Conservation (phyloP, 2,888 invertebrate genomes). For the Petrolisthes manimaculis region DNA sequence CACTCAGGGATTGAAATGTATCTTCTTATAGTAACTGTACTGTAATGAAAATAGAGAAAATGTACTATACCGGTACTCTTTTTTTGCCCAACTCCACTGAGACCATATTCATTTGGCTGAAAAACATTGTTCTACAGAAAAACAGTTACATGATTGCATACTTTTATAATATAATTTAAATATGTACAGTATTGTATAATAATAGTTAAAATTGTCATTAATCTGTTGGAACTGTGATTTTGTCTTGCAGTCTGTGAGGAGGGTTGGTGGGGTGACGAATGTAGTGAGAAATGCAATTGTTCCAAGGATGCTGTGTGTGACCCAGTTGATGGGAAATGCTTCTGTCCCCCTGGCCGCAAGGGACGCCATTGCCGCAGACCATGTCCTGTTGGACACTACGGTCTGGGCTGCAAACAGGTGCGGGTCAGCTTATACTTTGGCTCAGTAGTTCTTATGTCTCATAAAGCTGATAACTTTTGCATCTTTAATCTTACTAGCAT, state of each 20-base stretch:
- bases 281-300: constrained; percentile 41
- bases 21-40: too few species aligned
- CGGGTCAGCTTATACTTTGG: too few species aligned
- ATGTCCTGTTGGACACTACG: constrained; percentile 40
- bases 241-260: constrained; percentile 34
- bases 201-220: constrained; percentile 70
- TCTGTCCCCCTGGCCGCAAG: constrained; percentile 43
- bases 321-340: constrained; percentile 42
- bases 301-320: constrained; percentile 31
- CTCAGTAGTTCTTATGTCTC: too few species aligned
- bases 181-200: constrained; percentile 76
- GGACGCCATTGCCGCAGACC: constrained; percentile 34
- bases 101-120: too few species aligned
- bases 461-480: too few species aligned
- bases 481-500: too few species aligned
- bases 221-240: background rate
- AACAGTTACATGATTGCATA: too few species aligned
- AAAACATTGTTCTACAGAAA: too few species aligned
- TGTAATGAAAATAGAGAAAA: too few species aligned
- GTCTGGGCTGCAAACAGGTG: constrained; percentile 47
- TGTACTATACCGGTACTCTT: too few species aligned
- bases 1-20: too few species aligned
- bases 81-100: too few species aligned
- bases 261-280: constrained; percentile 44
- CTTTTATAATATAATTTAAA: constrained; percentile 78